Base-by-base conservation (phyloP, 2,888 invertebrate genomes). In the Agriopis leucophaearia region DNA sequence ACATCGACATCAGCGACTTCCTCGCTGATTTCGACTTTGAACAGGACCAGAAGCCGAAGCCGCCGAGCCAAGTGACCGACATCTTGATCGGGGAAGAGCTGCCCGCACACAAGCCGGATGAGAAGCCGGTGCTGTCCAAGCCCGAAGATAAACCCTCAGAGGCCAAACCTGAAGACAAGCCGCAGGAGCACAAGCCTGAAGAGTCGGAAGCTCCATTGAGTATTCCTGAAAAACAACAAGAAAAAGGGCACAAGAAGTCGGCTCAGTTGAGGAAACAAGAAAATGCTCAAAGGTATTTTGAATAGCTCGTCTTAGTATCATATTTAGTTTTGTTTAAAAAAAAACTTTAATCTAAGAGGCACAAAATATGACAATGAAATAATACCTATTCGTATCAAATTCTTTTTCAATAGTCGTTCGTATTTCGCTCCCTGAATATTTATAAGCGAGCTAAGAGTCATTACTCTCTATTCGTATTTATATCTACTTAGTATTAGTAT, bases 1-100 rank as follows among this genome's bases (percentile, higher is more conserved):
- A 94, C 51, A 82, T 93, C 65, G 94, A 94, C 70, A 71, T 92
- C 63, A 81, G 81, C 72, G 91, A 90, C 54, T 78, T 94, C 0
- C 77, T 92, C 38, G 27, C 67, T 0, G 92, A 91, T 52, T 74
- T 89, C 9, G 82, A 87, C 12, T 73, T 84, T 64, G 88, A 88
- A 18, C 72, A 82, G 38, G 74, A 80, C 16, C 79, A 79, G 58
- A 80, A 78, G 42, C 82, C 84, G 0, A 75, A 83, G 66, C 83
- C 77, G 2, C 67, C 78, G 15, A 65, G 60, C 8, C 73, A 67
- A 16, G 9, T 42, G 10, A 58, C 58, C 13, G 67, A 67, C 9
- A 42, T 63, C 18, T 15, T 59, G 15, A 62, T 18, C 16, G 62
- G 66, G 0, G 66, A 66, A 54, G 44, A 51, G 6, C 47, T 9